Percentiles rank a stretch among this genome's conserved stretches.
Conservation (phyloP, 2,113 vertebrate species). For the cattle (Bos taurus) region ARS-UCD2.0 NC_037330.1:40768001-40768500, state of each 20-base stretch:
- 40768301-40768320: neutral
- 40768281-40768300: neutral
- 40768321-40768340: neutral
- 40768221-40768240: neutral
- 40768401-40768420: neutral
- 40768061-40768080: neutral
- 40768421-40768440: neutral
- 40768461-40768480: neutral
- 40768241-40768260: neutral
- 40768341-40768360: neutral
- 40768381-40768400: neutral
- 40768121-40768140: neutral
- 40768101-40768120: neutral
- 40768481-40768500: neutral
- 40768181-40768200: neutral
- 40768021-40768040: neutral
- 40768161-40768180: neutral
- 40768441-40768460: neutral
- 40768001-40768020: neutral
- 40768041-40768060: neutral
- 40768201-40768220: neutral
- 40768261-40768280: neutral
- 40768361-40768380: neutral
- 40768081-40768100: rapidly evolving
- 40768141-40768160: rapidly evolving